Conservation (phyloP, 2,888 invertebrate genomes). For the Punctoribates punctum region DNA sequence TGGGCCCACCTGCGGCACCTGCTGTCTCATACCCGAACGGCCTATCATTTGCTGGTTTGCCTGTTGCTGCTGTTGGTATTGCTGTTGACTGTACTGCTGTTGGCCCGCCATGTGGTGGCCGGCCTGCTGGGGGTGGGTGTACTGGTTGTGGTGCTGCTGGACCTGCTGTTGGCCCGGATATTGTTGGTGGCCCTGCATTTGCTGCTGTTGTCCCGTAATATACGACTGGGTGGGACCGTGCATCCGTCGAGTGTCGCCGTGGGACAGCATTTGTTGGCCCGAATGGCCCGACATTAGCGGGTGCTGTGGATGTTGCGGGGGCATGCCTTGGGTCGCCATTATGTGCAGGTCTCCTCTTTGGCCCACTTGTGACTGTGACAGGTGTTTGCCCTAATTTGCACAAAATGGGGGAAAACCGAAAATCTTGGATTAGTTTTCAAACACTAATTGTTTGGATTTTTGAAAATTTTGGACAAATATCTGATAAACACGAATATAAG, state of each 20-base stretch:
- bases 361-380: slow-evolving; percentile 26
- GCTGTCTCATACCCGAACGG: slow-evolving; percentile 68
- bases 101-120: slow-evolving; percentile 2
- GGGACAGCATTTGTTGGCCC: slow-evolving; percentile 23
- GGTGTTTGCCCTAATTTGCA: slow-evolving; percentile 2
- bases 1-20: slow-evolving; percentile 78
- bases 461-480: background rate
- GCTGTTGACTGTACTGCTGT: slow-evolving; percentile 35
- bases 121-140: background rate
- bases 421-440: background rate
- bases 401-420: background rate
- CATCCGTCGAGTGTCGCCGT: slow-evolving; percentile 31
- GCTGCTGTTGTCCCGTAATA: slow-evolving; percentile 24
- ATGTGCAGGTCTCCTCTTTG: slow-evolving; percentile 33
- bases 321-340: slow-evolving; percentile 31
- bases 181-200: slow-evolving; percentile 15
- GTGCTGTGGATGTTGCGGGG: slow-evolving; percentile 30
- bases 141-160: slow-evolving; percentile 39
- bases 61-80: slow-evolving; percentile 43
- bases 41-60: slow-evolving; percentile 45
- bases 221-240: slow-evolving; percentile 20
- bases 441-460: background rate
- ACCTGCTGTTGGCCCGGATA: background rate
- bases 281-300: slow-evolving; percentile 1
- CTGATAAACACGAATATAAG: background rate